Evolutionary conservation across 2,888 invertebrate species (phyloP), one percentile per base, ranked within the genome.

Genomic region (Eudemis profundana): DNA sequence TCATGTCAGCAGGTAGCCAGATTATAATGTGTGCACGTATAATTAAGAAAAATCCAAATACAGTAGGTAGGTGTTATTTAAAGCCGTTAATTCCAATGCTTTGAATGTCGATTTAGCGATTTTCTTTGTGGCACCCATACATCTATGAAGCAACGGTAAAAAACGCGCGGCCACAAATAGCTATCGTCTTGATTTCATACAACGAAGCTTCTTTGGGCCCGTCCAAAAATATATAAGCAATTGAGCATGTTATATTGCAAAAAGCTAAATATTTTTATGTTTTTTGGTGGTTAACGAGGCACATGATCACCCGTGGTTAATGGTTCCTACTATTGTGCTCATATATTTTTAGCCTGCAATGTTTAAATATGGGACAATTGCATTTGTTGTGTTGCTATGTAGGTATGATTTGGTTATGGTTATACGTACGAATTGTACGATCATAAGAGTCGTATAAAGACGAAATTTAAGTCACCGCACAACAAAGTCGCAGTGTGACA

Each of bases 141-240:
- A n/a, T 33, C 8, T 23, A 23, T 33, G 10, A 33, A 8, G 10
- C 33, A 46, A 50, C 15, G 10, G n/a, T 36, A n/a, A 36, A 47
- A n/a, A 23, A 5, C 12, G 1, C n/a, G 7, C 44, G 29, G 49
- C 7, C 17, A 40, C 14, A 10, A 8, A 33, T 33, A 2, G 14
- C 3, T n/a, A 29, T 33, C 19, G 36, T 36, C 38, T 49, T 44
- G 40, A 40, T 60, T 36, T 64, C 36, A 64, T 57, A 44, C 64
- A 64, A 44, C 57, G 57, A 64, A 64, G 57, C 64, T 51, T 59
- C 27, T 19, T 51, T 36, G 33, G 50, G 50, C 64, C 57, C 64
- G 57, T 64, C 64, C 64, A 36, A 46, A 64, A 14, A 33, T 64
- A 59, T 59, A 50, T 36, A 27, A 57, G 57, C 44, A 50, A 15